Conservation (phyloP, 2,797 vertebrate genomes). For the Sebastes wilsoni region DNA sequence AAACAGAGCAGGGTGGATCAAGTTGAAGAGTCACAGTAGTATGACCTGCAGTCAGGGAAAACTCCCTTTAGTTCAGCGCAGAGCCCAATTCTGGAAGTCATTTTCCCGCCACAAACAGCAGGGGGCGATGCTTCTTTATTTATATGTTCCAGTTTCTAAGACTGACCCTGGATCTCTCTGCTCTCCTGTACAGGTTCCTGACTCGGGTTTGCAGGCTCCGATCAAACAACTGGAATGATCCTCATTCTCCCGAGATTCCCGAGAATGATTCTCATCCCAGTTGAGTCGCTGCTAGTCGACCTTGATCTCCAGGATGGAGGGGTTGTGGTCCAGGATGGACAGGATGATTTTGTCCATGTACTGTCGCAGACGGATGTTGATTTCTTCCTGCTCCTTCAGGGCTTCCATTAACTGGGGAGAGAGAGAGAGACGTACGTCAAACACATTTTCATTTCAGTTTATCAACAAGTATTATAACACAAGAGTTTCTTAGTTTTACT, state of each 20-base stretch:
- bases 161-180: constrained; percentile 20
- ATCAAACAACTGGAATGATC: constrained; percentile 54
- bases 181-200: constrained; percentile 15
- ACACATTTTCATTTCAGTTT: neutral
- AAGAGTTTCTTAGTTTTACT: neutral
- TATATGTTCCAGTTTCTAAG: constrained; percentile 19
- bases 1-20: constrained; percentile 32
- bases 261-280: constrained; percentile 48
- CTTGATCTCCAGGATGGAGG: constrained; percentile 98
- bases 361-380: constrained; percentile 93
- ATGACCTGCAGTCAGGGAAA: constrained; percentile 42
- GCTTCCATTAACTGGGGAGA: constrained; percentile 93
- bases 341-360: constrained; percentile 99
- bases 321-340: constrained; percentile 96
- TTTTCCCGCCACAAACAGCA: constrained; percentile 59
- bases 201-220: neutral
- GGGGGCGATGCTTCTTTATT: constrained; percentile 57
- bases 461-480: neutral
- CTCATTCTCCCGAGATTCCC: neutral
- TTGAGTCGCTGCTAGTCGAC: constrained; percentile 80
- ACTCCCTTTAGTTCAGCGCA: constrained; percentile 41
- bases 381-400: constrained; percentile 97
- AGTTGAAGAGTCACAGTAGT: constrained; percentile 40
- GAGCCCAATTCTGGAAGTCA: constrained; percentile 17
- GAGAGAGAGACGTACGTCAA: constrained; percentile 5